These are phyloP conservation scores for Chiloscyllium plagiosum DNA, from an alignment of 2,113 vertebrate species.

Conservation along the genomic window DNA sequence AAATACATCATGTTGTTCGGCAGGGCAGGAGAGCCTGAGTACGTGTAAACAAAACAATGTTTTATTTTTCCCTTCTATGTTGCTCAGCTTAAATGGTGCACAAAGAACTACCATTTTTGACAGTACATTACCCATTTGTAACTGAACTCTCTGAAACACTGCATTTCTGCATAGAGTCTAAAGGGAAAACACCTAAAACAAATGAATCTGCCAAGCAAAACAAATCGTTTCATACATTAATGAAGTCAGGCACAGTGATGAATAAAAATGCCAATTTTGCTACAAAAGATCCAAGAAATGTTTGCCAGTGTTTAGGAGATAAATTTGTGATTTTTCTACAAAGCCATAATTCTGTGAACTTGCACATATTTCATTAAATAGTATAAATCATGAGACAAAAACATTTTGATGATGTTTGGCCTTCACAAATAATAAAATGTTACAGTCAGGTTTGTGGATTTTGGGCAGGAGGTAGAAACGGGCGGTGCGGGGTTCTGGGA, in stretches of 20 bases:
- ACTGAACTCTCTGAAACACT: background rate
- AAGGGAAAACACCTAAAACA: background rate
- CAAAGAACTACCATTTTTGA: background rate
- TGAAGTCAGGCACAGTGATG: background rate
- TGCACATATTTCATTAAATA: background rate
- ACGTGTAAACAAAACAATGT: background rate
- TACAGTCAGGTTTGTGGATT: too few relatives aligned
- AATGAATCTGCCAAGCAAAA: background rate
- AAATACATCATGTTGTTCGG: constrained; percentile 95
- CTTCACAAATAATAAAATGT: background rate
- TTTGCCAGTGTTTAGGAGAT: background rate
- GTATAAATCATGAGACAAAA: background rate
- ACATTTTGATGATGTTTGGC: background rate
- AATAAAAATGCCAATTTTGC: background rate
- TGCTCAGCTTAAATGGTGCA: background rate
- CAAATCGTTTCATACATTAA: background rate
- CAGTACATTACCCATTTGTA: background rate
- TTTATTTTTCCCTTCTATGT: background rate
- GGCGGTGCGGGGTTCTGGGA: too few relatives aligned
- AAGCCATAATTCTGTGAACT: background rate
- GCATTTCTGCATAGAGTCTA: background rate
- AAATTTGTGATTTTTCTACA: background rate
- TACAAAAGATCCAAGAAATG: background rate
- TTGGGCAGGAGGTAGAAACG: too few relatives aligned
- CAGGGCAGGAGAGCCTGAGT: constrained; percentile 83